phyloP scores from a whole-genome alignment of 2,888 invertebrate genomes.

The Odontocolon sp. region DNA sequence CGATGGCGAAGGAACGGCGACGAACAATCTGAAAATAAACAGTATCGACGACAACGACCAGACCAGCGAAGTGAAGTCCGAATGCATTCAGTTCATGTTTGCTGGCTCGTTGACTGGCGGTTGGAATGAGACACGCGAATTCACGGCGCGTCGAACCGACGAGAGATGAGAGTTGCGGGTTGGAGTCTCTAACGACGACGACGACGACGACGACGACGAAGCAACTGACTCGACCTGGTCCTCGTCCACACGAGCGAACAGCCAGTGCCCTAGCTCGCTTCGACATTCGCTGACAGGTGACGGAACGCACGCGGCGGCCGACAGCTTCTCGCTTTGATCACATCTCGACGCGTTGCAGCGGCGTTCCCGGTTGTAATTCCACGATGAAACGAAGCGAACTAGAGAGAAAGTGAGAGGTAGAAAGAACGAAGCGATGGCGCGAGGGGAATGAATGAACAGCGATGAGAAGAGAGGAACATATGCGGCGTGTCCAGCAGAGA shows the following conservation, averaged over 20 bases:
- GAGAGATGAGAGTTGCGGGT: conserved; percentile 45
- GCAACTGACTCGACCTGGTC: conserved; percentile 32
- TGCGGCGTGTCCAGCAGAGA: not conserved
- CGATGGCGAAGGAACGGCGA: not conserved
- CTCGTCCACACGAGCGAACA: not conserved
- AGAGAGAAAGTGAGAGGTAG: too few relatives aligned
- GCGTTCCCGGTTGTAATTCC: conserved; percentile 52
- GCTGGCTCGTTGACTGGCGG: too few relatives aligned
- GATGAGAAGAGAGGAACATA: too few relatives aligned
- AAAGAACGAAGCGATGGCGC: too few relatives aligned
- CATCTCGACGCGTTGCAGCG: conserved; percentile 54
- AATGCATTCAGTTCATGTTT: conserved; percentile 33
- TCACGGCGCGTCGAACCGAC: conserved; percentile 40
- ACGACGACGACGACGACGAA: too few relatives aligned
- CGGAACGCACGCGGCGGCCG: conserved; percentile 54
- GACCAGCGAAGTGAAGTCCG: conserved; percentile 19
- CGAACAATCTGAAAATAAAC: conserved; percentile 50
- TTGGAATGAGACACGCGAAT: not conserved
- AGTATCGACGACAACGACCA: conserved; percentile 9
- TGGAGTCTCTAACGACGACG: conserved; percentile 30
- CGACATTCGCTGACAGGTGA: conserved; percentile 56
- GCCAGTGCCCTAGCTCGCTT: conserved; percentile 12
- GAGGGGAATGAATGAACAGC: too few relatives aligned
- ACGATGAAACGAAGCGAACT: conserved; percentile 43
- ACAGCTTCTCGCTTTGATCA: conserved; percentile 59